Evolutionary conservation across 37 sponge, comb jelly and placozoan genomes (phyloP), one percentile per base, ranked within the genome.

Genomic region (Beroe forskalii): DNA sequence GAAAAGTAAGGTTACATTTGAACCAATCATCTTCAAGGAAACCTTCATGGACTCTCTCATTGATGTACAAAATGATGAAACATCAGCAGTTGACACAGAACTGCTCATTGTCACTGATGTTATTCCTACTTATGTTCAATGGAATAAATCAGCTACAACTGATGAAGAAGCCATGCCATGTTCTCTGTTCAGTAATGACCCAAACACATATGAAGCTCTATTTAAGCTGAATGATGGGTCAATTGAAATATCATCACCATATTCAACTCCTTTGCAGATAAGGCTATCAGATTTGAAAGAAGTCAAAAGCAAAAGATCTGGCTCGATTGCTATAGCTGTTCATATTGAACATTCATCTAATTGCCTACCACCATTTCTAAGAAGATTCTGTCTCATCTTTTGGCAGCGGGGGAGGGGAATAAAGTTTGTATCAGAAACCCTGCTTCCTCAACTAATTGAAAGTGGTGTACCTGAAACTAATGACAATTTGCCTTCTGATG

Each of bases 91-190:
- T 41, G 86, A 80, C 31, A 20, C 55, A 23, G 86, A 80, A 25
- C 27, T 41, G 1, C 30, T 80, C 48, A 44, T 80, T 17, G 55
- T 80, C 1, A 80, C 86, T 23, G 31, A 80, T 42, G 86, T 80
- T 44, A 80, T 80, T 80, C 86, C 86, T 6, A 80, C 86, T 27
- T 80, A 80, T 80, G 86, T 80, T 14, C 86, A 80, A 80, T 80
- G 86, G 86, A 80, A 80, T 25, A 28, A 22, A 6, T 30, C 66
- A 28, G 14, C 37, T 23, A 19, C 35, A 32, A 19, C 27, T 14
- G 32, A 36, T 20, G 39, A 28, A 36, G 86, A 80, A 1, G 3
- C 55, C 28, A 37, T 44, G 28, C 55, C 86, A 9, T 80, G 86
- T 38, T 80, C 86, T 24, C 25, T 80, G 4, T 12, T 80, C 1